Evolutionary conservation across 92 coral and sea anemone species (phyloP).

Genomic region (Porites rus): DNA sequence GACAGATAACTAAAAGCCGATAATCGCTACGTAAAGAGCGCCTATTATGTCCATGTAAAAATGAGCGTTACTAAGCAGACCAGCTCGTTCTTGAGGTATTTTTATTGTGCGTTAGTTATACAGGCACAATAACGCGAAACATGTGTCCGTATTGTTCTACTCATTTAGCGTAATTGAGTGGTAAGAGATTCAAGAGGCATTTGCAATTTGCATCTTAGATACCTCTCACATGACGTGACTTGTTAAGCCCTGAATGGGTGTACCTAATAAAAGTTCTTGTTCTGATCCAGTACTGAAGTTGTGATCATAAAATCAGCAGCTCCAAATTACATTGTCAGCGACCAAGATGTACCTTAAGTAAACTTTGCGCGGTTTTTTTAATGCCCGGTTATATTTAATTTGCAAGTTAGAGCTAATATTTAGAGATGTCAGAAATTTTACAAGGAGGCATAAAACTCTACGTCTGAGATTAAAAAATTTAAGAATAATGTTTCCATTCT

Average conservation of each 20-base stretch:
- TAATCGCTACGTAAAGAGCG: background rate
- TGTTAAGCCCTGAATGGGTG: too few species aligned
- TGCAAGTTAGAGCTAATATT: background rate
- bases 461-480: background rate
- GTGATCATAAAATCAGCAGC: background rate
- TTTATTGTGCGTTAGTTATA: slow-evolving; percentile 19
- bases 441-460: background rate
- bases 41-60: slow-evolving; percentile 15
- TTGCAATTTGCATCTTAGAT: background rate
- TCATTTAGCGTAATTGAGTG: slow-evolving; percentile 38
- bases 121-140: slow-evolving; percentile 18
- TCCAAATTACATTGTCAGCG: background rate
- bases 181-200: slow-evolving; percentile 6
- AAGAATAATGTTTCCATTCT: background rate
- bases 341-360: background rate
- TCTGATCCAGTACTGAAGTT: background rate
- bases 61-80: slow-evolving; percentile 48
- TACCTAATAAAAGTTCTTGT: too few species aligned
- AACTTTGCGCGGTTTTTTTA: background rate
- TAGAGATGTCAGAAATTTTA: background rate
- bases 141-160: slow-evolving; percentile 41
- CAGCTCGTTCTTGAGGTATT: slow-evolving; percentile 53
- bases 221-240: background rate
- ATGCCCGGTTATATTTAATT: background rate
- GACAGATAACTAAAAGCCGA: background rate